Base-by-base conservation (phyloP, 2,113 vertebrate genomes). In the Rostratula benghalensis region DNA sequence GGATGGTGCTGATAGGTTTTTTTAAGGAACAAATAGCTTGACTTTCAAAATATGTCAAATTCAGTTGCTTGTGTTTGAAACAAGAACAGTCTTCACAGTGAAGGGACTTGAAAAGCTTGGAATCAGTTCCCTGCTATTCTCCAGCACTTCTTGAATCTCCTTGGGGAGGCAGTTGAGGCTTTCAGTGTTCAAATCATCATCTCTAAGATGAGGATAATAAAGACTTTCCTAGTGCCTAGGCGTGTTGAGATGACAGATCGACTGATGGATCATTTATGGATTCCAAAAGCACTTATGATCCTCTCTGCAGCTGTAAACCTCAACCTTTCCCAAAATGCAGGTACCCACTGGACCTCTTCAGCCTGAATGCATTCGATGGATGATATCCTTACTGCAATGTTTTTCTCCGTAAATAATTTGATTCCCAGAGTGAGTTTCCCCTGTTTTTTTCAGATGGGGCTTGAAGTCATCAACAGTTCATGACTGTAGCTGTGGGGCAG, bases 101-200 rank as follows among this genome's bases (percentile, higher is more conserved):
- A 87, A 85, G n/a, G 63, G n/a, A 73, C 73, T 94, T 94, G 91
- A 94, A 93, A 92, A 92, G 59, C 67, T 16, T 54, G 54, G 80
- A 78, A 91, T 93, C 61, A 46, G 81, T 94, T 90, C 76, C 28
- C 20, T 91, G 74, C 57, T 93, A 35, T 85, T 95, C 91, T 82
- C 28, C 45, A 87, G 70, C 77, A 91, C 37, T 91, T 94, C 86
- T 69, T 95, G 91, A 76, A 87, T 96, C 92, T 95, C 94, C 95
- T 94, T 94, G 69, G 93, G 93, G 95, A 96, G 50, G 65, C 59
- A 84, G 80, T 96, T 96, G 73, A 94, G 94, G 46, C 81, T 95
- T 93, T 93, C 90, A 87, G 61, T 89, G 73, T 87, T 94, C 77
- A 87, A 97, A 90, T 96, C 70, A 67, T 95, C 83, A 48, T 92